Evolutionary conservation across 2,797 vertebrate species (phyloP), one percentile per base, ranked within the genome.

Genomic region (Leuciscus waleckii): DNA sequence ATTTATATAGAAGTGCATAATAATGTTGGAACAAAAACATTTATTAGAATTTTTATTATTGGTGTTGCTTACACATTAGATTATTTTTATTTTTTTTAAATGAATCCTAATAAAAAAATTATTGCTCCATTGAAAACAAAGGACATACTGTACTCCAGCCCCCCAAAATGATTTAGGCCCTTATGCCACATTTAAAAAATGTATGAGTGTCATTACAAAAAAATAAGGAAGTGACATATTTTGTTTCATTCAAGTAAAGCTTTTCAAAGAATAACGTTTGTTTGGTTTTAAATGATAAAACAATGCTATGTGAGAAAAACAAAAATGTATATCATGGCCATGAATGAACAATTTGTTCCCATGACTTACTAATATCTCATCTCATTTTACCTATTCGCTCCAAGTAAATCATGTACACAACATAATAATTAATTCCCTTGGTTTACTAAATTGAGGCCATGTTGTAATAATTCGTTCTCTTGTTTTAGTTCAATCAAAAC

Each of bases 1-100:
- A 90, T 82, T 69, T 65, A 71, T 83, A 17, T 32, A 41, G 70
- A 84, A 67, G 89, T 91, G 88, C 58, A 46, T 83, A 90, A 82
- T 88, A 89, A 68, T 9, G 84, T 88, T 90, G 89, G 87, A 83
- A 83, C 49, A 81, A 86, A 87, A 80, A 21, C 71, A 74, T 32
- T 43, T 75, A 86, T 87, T 92, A 91, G 90, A 89, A 85, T 70
- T 77, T n/a, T 35, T 29, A 68, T 68, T 74, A 77, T 87, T 29
- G 19, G 68, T 88, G 61, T 76, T 81, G 89, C 81, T 56, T 8
- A 3, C 13, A 82, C 83, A 82, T 89, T 89, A 87, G 88, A 87
- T 85, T 79, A 54, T 43, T 35, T 69, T 84, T 69, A 85, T 79
- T 54, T 43, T 43, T 69, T 84, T 56, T 56, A 88, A 79, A 51